Percentiles rank a stretch among this genome's conserved stretches.
Conservation (phyloP, 2,797 vertebrate genomes). For the Anableps anableps region DNA sequence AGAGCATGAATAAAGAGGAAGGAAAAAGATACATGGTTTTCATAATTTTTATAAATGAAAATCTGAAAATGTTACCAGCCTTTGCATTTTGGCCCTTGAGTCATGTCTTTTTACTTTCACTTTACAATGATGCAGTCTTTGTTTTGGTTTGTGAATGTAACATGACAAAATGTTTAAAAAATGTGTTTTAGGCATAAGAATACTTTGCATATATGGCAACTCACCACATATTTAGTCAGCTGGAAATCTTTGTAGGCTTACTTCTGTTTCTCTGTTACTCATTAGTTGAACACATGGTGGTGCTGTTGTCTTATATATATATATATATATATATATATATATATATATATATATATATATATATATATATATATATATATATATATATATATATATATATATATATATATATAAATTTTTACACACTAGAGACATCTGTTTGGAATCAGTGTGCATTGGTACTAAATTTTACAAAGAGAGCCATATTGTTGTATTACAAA, state of each 20-base stretch:
- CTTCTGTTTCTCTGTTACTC: background rate
- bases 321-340: too few species aligned
- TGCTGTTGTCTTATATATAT: background rate
- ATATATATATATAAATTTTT: too few species aligned
- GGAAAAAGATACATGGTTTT: too few species aligned
- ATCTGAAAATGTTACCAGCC: too few species aligned
- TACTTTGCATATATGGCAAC: background rate
- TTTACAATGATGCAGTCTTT: background rate
- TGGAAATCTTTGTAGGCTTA: background rate
- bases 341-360: too few species aligned
- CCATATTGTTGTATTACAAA: background rate
- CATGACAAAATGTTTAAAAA: background rate
- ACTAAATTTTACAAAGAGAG: background rate
- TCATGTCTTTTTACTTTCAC: background rate
- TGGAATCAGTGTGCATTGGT: background rate
- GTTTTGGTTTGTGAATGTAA: background rate
- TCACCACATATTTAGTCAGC: background rate
- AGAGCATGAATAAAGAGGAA: too few species aligned
- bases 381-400: too few species aligned
- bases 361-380: too few species aligned
- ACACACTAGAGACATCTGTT: background rate
- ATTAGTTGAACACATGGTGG: background rate
- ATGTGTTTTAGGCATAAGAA: background rate
- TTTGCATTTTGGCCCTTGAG: too few species aligned
- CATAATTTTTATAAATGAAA: too few species aligned